These are phyloP conservation scores for Cyrtorhinus lividipennis DNA, from an alignment of 1,140 invertebrate species.

Conservation along the genomic window DNA sequence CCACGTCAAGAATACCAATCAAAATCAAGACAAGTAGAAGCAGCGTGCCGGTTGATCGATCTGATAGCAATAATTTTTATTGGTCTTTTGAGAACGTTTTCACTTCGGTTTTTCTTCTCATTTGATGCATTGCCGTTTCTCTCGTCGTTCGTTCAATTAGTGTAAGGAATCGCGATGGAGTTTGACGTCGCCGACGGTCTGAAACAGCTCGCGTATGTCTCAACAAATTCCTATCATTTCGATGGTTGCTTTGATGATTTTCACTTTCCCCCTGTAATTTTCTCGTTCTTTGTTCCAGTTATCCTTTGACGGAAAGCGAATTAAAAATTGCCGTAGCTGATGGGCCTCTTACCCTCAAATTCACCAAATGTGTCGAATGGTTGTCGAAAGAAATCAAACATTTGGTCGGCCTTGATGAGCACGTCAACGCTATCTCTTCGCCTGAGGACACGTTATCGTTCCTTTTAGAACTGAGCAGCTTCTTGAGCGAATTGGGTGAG, in stretches of 20 bases:
- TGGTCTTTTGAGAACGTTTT: no score
- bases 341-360: constrained; percentile 54
- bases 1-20: no score
- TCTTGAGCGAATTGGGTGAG: constrained; percentile 67
- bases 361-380: constrained; percentile 59
- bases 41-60: no score
- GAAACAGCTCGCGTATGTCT: constrained; percentile 8
- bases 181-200: constrained; percentile 15
- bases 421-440: constrained; percentile 49
- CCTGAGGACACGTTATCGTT: constrained; percentile 63
- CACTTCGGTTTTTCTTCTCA: no score
- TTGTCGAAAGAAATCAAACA: constrained; percentile 54
- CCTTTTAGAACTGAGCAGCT: constrained; percentile 70
- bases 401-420: constrained; percentile 57
- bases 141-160: no score
- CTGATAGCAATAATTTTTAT: no score
- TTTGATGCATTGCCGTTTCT: no score
- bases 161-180: no score
- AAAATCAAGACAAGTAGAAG: no score
- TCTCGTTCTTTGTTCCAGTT: constrained; percentile 37
- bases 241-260: background rate
- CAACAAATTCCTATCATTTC: background rate
- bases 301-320: constrained; percentile 39
- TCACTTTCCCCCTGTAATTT: background rate
- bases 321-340: constrained; percentile 45